These are phyloP conservation scores for Pseudoips prasinana DNA, from an alignment of 2,888 invertebrate species.

Conservation along the genomic window DNA sequence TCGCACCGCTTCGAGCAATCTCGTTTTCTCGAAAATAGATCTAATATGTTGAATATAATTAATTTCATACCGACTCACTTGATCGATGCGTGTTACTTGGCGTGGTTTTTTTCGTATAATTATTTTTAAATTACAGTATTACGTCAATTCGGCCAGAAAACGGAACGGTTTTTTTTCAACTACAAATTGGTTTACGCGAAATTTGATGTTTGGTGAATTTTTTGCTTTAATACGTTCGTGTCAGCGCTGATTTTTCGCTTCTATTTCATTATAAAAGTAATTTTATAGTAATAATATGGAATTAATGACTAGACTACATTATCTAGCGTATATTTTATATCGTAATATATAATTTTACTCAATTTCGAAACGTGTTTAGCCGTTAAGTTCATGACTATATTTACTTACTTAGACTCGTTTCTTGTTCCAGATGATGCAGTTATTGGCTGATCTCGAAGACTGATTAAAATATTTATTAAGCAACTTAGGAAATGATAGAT, in stretches of 20 bases:
- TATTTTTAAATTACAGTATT: constrained; percentile 77
- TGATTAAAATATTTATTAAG: constrained; percentile 64
- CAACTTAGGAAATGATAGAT: constrained; percentile 63
- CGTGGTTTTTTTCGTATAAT: constrained; percentile 55
- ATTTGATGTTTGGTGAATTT: constrained; percentile 58
- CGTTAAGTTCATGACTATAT: constrained; percentile 27
- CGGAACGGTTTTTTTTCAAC: constrained; percentile 49
- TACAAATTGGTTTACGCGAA: constrained; percentile 64
- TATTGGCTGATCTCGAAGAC: constrained; percentile 69
- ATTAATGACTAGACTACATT: constrained; percentile 44
- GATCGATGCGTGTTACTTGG: constrained; percentile 76
- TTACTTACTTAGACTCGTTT: constrained; percentile 37
- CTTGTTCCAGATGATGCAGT: constrained; percentile 68
- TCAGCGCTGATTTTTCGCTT: constrained; percentile 32
- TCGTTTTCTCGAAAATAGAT: constrained; percentile 79
- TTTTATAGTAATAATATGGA: constrained; percentile 52
- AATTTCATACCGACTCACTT: constrained; percentile 68
- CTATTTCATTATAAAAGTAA: constrained; percentile 61
- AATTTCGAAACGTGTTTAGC: constrained; percentile 42
- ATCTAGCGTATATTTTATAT: constrained; percentile 35
- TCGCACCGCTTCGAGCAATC: constrained; percentile 64
- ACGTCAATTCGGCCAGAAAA: constrained; percentile 70
- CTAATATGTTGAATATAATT: constrained; percentile 79
- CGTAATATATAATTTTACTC: constrained; percentile 48
- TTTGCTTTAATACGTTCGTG: constrained; percentile 42